Evolutionary conservation across 2,113 vertebrate genomes (phyloP), one percentile per base, ranked within the genome.

Genomic region (Nettapus auritus): DNA sequence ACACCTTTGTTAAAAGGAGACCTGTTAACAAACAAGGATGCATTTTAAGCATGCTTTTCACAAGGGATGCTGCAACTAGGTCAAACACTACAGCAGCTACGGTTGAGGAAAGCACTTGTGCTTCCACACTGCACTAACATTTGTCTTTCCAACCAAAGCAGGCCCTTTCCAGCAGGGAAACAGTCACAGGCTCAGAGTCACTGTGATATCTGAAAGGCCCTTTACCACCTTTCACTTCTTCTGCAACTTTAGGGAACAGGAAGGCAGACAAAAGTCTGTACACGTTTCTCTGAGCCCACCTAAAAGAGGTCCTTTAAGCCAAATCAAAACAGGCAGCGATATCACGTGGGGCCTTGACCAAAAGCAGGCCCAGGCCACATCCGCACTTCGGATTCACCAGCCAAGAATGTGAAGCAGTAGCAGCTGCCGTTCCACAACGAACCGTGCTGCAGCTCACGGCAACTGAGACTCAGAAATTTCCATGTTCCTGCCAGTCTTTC

Each of bases 21-120:
- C 26, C 33, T 8, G 23, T 52, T 38, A 14, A 0, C 28, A 38
- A 29, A 52, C 60, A 29, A 42, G 55, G 0, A 0, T 3, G 4
- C 11, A 11, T 16, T 52, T 62, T 4, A 75, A 17, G 1, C 23
- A 13, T 1, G 5, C 22, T 34, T 34, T 40, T 68, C 53, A 36
- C 78, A 12, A 12, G 17, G 26, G 66, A n/a, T 38, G 53, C 55
- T 3, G 2, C 7, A 29, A 55, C 40, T 8, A 11, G 6, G 60
- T 33, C 19, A 34, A 88, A 31, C 14, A 48, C 33, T 0, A 1
- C 57, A 29, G 22, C 0, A 0, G 6, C 9, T 1, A 0, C 22
- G 26, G 42, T 9, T 2, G 13, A 87, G 9, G 23, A 44, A 68
- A 73, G 20, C 22, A 56, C 48, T 38, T 42, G 34, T 3, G 26